Conservation (phyloP, 2,113 vertebrate species). For the Marcusenius ussheri region DNA sequence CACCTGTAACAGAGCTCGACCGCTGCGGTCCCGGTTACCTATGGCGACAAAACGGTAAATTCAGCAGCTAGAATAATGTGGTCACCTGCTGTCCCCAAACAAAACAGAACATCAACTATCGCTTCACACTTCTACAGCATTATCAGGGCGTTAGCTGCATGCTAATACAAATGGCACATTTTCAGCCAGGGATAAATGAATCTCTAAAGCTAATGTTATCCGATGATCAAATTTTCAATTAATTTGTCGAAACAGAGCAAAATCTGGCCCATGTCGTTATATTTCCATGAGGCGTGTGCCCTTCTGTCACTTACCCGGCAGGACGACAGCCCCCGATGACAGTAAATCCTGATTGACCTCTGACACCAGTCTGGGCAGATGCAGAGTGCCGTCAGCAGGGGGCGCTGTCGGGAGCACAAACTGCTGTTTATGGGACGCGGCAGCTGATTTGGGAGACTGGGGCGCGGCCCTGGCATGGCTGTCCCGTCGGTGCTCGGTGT, state of each 20-base stretch:
- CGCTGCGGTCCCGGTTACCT: constrained; percentile 69
- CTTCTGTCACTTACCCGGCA: constrained; percentile 57
- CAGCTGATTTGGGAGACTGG: constrained; percentile 38
- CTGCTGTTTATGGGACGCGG: constrained; percentile 24
- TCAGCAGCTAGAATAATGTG: not conserved
- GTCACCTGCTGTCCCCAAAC: not conserved
- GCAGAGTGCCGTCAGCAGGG: constrained; percentile 21
- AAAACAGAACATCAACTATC: not conserved
- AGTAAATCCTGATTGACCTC: constrained; percentile 63
- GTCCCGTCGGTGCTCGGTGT: constrained; percentile 29
- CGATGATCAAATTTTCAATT: not conserved
- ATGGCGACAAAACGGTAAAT: constrained; percentile 26
- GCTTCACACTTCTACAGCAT: not conserved
- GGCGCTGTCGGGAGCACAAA: constrained; percentile 13
- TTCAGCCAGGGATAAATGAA: not conserved
- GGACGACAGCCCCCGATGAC: constrained; percentile 54
- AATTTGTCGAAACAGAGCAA: not conserved
- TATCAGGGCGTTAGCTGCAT: not conserved
- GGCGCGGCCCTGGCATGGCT: constrained; percentile 36
- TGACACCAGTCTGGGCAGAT: constrained; percentile 46
- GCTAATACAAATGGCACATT: not conserved
- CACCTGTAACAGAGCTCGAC: constrained; percentile 67
- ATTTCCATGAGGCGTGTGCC: not conserved
- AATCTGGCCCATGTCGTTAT: not conserved
- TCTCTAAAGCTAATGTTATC: not conserved